Evolutionary conservation across 2,113 vertebrate species (phyloP), one percentile per base, ranked within the genome.

Genomic region (Spea bombifrons): DNA sequence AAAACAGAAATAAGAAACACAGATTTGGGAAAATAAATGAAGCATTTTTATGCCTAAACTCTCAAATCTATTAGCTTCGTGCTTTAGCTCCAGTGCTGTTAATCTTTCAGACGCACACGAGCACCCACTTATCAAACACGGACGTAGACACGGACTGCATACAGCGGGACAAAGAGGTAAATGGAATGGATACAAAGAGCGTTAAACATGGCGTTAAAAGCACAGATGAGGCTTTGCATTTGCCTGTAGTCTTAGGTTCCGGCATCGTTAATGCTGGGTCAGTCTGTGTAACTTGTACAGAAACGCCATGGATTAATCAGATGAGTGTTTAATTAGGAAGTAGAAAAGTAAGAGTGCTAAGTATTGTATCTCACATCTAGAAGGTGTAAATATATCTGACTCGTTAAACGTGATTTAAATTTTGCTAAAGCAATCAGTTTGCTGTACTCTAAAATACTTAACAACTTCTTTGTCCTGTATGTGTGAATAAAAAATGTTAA

Each of bases 311-410:
- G 30, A 30, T 30, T 30, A 30, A 1, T 30, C 10, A 59, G 2
- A 59, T 59, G 57, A 2, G 44, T 43, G n/a, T 73, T 53, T 73
- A 30, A 80, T 74, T 68, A 73, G 44, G 6, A 52, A 8, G n/a
- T 8, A 47, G 5, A 13, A 61, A 73, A 79, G 44, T 43, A 61
- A 73, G 53, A 66, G 59, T 67, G 78, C 15, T 73, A 73, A 73
- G 59, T 59, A 73, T 59, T 80, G 71, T 73, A 67, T 73, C 71
- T 80, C 53, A 49, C 78, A 57, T 57, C 49, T 80, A 6, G 49
- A 48, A 80, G 53, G 78, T 80, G 78, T 73, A 73, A 73, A 80
- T 65, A n/a, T 48, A 55, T 79, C 16, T 57, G 65, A 67, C 45
- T 73, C 44, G 16, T 66, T 9, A 17, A 49, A 46, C n/a, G 69